These are phyloP conservation scores for Adelges cooleyi DNA, from an alignment of 1,140 invertebrate species.

Conservation along the genomic window DNA sequence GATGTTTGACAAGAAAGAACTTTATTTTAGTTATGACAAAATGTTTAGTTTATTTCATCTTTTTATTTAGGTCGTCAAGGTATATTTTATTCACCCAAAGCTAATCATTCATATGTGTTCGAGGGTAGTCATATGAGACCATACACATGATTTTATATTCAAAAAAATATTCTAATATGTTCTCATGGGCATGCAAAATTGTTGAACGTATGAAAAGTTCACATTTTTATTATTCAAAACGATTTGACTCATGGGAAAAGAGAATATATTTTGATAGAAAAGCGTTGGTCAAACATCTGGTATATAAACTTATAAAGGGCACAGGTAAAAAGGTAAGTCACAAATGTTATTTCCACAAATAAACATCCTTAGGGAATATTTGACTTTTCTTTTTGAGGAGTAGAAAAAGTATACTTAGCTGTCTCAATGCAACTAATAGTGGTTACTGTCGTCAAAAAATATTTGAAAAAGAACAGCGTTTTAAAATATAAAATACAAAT, in stretches of 20 bases:
- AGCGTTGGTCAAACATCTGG: not conserved
- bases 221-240: not conserved
- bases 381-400: too few relatives aligned
- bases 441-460: too few relatives aligned
- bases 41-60: not conserved
- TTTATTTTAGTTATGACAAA: too few relatives aligned
- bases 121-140: not conserved
- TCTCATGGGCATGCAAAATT: not conserved
- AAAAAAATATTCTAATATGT: not conserved
- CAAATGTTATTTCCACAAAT: not conserved
- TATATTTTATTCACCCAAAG: not conserved
- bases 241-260: not conserved
- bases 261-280: slow-evolving; percentile 1
- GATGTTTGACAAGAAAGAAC: too few relatives aligned
- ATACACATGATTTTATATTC: not conserved
- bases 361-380: too few relatives aligned
- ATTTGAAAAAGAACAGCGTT: too few relatives aligned
- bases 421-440: too few relatives aligned
- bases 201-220: slow-evolving; percentile 19
- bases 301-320: not conserved
- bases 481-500: too few relatives aligned
- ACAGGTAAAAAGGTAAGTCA: not conserved
- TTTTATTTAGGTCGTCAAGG: not conserved
- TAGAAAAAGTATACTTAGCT: too few relatives aligned
- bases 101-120: slow-evolving; percentile 19